A percentile compares a stretch with the other conserved stretches of the same genome.
Conservation (phyloP, 2,113 vertebrate species). For the Lophochroa leadbeateri region DNA sequence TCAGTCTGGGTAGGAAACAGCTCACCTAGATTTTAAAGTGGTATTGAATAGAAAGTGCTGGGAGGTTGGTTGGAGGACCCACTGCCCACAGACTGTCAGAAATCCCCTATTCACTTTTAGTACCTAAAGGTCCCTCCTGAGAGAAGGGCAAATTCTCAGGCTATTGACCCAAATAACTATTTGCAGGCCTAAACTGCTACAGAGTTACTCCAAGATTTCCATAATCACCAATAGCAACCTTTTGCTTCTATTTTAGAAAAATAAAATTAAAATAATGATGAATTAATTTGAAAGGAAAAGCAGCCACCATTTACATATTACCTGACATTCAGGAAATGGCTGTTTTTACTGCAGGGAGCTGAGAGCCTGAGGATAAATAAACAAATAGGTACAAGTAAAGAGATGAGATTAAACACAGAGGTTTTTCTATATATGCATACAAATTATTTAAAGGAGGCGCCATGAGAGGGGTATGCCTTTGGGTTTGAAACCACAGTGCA, state of each 20-base stretch:
- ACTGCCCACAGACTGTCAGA: not conserved
- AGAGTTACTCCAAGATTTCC: not conserved
- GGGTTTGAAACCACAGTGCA: not conserved
- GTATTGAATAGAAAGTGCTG: not conserved
- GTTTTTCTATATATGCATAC: not conserved
- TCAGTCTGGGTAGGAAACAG: not conserved
- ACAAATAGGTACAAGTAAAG: constrained; percentile 23
- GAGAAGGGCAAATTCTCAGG: not conserved
- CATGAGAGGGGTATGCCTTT: not conserved
- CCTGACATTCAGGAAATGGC: constrained; percentile 39
- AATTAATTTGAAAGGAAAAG: constrained; percentile 60
- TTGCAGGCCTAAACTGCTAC: not conserved
- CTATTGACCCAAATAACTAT: not conserved
- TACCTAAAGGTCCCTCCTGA: not conserved
- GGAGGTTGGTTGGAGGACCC: not conserved
- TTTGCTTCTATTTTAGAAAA: not conserved
- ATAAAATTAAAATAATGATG: not conserved
- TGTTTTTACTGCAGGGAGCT: not conserved
- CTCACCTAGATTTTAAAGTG: not conserved
- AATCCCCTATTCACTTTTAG: not conserved
- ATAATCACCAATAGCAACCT: not conserved
- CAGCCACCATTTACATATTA: constrained; percentile 29
- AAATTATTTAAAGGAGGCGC: constrained; percentile 9
- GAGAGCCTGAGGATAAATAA: constrained; percentile 26
- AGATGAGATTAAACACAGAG: not conserved